Base-by-base conservation (phyloP, 2,888 invertebrate species). In the Galerucella calmariensis region DNA sequence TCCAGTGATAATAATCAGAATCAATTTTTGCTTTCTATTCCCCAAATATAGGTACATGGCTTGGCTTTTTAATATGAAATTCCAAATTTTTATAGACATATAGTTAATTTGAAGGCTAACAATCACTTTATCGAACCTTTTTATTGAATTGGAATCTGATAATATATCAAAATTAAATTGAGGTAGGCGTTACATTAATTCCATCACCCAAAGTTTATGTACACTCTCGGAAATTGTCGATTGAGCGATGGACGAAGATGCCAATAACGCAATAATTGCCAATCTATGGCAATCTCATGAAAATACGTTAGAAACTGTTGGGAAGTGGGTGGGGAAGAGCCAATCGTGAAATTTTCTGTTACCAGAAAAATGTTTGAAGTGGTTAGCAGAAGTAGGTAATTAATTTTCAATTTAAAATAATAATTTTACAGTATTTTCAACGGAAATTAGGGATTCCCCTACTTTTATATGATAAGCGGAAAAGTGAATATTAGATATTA, bases 161-260 rank as follows among this genome's bases (percentile, higher is more conserved):
- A 56, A 56, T 69, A 51, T 67, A 51, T 53, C 77, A 69, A 78
- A 80, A 81, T 80, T 73, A 69, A 78, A 79, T 80, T 75, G 74
- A 66, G 78, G 81, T 79, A 79, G 81, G 81, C 80, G 81, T 82
- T 77, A 76, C 80, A 80, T 81, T 82, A 82, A 82, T 82, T 82
- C 79, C 76, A 81, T 82, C 79, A 80, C 67, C 75, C 62, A 27
- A 79, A 77, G 78, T 75, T 78, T 77, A 81, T 79, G 81, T 81
- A 81, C 76, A 77, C 78, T 71, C 76, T 73, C 76, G 82, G 81
- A 82, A 80, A 82, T 82, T 80, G 82, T 77, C 78, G 79, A 79
- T 80, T 77, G 80, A 75, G 79, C 78, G 80, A 79, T 81, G 80
- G 79, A 75, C 78, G 78, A 80, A 77, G 75, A 79, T 77, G 80